Evolutionary conservation across 2,797 vertebrate genomes (phyloP), one percentile per base, ranked within the genome.

Genomic region (Setipinna tenuifilis): DNA sequence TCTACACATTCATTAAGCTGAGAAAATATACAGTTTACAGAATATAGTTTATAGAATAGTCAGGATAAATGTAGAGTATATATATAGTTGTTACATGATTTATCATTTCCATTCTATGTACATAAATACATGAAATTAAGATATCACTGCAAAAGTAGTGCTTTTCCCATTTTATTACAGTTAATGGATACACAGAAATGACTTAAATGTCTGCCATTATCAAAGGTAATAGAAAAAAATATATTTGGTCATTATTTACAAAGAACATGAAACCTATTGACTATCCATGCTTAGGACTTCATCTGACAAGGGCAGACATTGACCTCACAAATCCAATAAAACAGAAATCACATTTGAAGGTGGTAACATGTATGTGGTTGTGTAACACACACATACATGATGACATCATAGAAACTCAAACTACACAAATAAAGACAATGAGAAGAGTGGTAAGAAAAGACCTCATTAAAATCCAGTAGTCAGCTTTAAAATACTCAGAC

Each of bases 171-270:
- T 93, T 96, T 95, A 95, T 95, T 95, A 95, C 94, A 96, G 96
- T 94, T 95, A 95, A 95, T 94, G 92, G 93, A 94, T 96, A 96
- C 93, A 95, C 94, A 94, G 90, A 93, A 94, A 78, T 93, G 93
- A 92, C 91, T 94, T 95, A 93, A 94, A 96, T 96, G 95, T 95
- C 96, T 97, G 96, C 95, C 93, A 90, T 95, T 96, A 95, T 96
- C 96, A 96, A 95, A 82, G 95, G 94, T 78, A 78, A 94, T 95
- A 95, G 93, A 95, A 95, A 95, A 95, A 95, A 94, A 94, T 92
- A 94, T 95, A 78, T 97, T 97, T 96, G 96, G 96, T 97, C 96
- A 96, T 96, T 98, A 97, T 97, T 97, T 98, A 98, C 97, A 97
- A 91, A 97, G 71, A 78, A 78, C 71, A 78, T 78, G 71, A 94